phyloP scores from a whole-genome alignment of 2,888 invertebrate genomes.

The Hartigia nigra region DNA sequence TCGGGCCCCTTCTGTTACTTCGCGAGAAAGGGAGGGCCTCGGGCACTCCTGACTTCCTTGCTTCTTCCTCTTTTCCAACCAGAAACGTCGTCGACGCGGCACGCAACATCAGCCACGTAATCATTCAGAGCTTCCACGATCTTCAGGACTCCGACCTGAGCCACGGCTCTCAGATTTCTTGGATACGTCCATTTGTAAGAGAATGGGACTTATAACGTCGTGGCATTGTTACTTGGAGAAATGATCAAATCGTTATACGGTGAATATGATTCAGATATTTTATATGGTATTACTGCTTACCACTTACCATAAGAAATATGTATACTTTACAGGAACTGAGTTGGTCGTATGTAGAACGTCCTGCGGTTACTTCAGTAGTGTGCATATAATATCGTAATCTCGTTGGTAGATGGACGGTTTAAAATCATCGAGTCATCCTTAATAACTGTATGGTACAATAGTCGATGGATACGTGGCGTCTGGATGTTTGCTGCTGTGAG shows the following conservation, averaged over 20 bases:
- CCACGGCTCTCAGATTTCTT: background rate
- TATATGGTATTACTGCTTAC: background rate
- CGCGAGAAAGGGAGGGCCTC: slow-evolving; percentile 4
- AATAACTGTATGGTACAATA: background rate
- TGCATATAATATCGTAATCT: background rate
- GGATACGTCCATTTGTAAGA: background rate
- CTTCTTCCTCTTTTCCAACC: slow-evolving; percentile 28
- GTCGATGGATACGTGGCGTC: background rate
- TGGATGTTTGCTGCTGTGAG: background rate
- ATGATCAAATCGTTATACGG: background rate
- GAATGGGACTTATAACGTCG: background rate
- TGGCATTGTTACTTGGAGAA: background rate
- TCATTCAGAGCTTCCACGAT: background rate
- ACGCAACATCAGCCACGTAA: slow-evolving; percentile 11
- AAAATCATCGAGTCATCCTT: background rate
- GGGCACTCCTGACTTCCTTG: slow-evolving; percentile 15
- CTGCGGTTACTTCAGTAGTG: background rate
- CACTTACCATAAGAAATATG: background rate
- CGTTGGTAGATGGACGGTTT: background rate
- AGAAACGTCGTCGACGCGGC: slow-evolving; percentile 23
- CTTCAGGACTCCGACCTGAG: background rate
- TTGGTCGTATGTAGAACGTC: background rate
- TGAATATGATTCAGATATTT: background rate
- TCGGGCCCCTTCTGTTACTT: slow-evolving; percentile 5
- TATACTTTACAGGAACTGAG: background rate